Evolutionary conservation across 2,113 vertebrate genomes (phyloP).

Genomic region (Halichoerus grypus): DNA sequence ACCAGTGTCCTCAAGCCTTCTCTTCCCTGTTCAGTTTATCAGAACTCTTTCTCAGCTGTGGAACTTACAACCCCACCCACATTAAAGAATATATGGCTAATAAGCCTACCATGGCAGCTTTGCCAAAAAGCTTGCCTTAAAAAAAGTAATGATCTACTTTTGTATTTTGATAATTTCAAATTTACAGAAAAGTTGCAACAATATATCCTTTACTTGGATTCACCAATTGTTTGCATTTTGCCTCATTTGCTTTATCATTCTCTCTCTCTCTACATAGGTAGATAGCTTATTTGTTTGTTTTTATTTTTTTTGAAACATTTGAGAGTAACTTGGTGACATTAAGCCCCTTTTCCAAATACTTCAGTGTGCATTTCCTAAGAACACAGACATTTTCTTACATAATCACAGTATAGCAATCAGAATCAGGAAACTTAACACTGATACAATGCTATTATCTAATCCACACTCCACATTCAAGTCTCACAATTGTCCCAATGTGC

Average conservation of each 20-base stretch:
- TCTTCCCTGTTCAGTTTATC: neutral
- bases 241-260: neutral
- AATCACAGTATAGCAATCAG: neutral
- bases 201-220: neutral
- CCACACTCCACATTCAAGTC: neutral
- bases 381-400: neutral
- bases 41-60: neutral
- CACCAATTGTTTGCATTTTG: neutral
- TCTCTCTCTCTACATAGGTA: neutral
- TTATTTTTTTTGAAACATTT: neutral
- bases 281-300: neutral
- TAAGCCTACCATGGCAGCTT: neutral
- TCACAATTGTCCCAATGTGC: neutral
- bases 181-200: neutral
- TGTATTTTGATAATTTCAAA: constrained; percentile 12
- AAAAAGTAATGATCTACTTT: neutral
- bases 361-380: constrained; percentile 11
- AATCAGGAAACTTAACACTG: neutral
- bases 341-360: constrained; percentile 7
- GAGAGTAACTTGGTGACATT: neutral
- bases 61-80: neutral
- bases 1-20: neutral
- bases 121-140: neutral
- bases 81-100: neutral
- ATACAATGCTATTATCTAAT: neutral